A percentile compares a stretch with the other conserved stretches of the same genome.
Evolutionary conservation across 1,140 invertebrate species (phyloP).

Genomic region (Monomorium pharaonis): DNA sequence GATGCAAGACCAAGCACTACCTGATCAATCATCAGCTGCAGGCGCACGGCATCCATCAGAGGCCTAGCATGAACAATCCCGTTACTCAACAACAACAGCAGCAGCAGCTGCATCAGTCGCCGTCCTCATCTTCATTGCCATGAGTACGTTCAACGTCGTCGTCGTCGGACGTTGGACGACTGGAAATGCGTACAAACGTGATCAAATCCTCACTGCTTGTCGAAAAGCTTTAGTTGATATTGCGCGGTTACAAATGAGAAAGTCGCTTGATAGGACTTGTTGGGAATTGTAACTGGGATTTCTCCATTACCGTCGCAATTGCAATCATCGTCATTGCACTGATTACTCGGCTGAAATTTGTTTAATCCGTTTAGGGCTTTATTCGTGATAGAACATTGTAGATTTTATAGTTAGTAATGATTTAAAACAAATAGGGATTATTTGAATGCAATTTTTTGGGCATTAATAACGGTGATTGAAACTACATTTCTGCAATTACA

Average conservation of each 20-base stretch:
- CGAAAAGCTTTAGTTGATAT: constrained; percentile 43
- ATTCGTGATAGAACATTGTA: constrained; percentile 4
- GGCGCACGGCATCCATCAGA: constrained; percentile 89
- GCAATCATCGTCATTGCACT: neutral
- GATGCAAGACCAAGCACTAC: constrained; percentile 91
- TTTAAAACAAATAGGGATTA: neutral
- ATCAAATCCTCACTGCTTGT: constrained; percentile 3
- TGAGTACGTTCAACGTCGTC: constrained; percentile 72
- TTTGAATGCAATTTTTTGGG: neutral
- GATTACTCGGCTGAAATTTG: constrained; percentile 9
- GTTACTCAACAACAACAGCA: constrained; percentile 71
- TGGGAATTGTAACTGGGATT: constrained; percentile 2
- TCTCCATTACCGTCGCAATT: neutral
- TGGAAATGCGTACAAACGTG: constrained; percentile 37
- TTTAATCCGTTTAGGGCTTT: constrained; percentile 16
- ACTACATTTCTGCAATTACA: neutral
- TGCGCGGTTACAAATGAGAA: constrained; percentile 15
- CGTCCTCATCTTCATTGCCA: constrained; percentile 71
- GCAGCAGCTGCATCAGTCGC: constrained; percentile 71
- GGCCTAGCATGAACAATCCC: constrained; percentile 79
- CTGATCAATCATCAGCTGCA: constrained; percentile 91
- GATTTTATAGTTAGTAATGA: neutral
- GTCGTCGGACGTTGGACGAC: neutral
- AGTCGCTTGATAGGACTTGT: neutral
- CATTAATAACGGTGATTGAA: neutral